Evolutionary conservation across 2,888 invertebrate species (phyloP).

Genomic region (Zootermopsis nevadensis): DNA sequence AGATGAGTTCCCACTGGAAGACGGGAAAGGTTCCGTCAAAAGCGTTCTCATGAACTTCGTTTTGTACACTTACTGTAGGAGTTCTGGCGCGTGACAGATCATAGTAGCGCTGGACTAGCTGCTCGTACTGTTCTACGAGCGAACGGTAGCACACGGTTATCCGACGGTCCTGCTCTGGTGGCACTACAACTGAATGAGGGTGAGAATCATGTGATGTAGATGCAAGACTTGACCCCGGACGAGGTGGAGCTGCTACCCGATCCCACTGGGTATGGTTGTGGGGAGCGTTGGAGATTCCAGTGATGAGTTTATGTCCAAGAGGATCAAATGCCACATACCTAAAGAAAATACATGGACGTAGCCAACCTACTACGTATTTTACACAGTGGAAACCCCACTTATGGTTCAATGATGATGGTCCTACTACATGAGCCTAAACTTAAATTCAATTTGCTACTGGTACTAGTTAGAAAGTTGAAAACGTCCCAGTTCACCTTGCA

Average conservation of each 20-base stretch:
- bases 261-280: constrained; percentile 67
- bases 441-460: too few species aligned
- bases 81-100: constrained; percentile 63
- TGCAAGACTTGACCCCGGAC: constrained; percentile 50
- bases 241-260: constrained; percentile 55
- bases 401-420: too few species aligned
- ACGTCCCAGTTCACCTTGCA: too few species aligned
- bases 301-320: constrained; percentile 82
- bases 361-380: too few species aligned
- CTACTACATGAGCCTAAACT: too few species aligned
- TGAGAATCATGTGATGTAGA: constrained; percentile 9
- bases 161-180: constrained; percentile 63
- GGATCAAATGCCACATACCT: constrained; percentile 89
- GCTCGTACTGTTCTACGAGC: constrained; percentile 66
- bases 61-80: constrained; percentile 60
- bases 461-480: too few species aligned
- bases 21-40: too few species aligned
- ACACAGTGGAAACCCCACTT: too few species aligned
- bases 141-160: constrained; percentile 65
- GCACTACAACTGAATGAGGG: not conserved
- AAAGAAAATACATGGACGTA: constrained; percentile 52
- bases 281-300: constrained; percentile 80
- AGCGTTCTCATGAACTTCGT: too few species aligned
- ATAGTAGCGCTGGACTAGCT: constrained; percentile 64
- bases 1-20: too few species aligned